Evolutionary conservation across 2,797 vertebrate genomes (phyloP), one percentile per base, ranked within the genome.

Genomic region (Eupleurogrammus muticus): DNA sequence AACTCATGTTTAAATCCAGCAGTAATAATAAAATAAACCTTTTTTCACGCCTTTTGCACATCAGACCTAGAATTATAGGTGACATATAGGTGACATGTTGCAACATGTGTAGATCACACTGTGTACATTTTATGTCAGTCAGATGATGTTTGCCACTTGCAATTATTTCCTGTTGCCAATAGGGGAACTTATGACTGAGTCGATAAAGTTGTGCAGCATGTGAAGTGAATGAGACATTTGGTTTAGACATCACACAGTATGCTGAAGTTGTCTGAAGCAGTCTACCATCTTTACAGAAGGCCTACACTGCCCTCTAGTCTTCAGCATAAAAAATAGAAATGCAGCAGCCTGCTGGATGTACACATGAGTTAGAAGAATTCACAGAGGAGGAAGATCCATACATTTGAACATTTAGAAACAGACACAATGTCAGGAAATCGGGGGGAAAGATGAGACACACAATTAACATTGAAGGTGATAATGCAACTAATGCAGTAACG

Each of bases 1-100:
- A n/a, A n/a, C n/a, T n/a, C 74, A 61, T 74, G 47, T 89, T 73
- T 55, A 80, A 82, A 83, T 70, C 79, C 68, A 85, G 73, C 62
- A 63, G 23, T 5, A 38, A 44, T 21, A 9, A 46, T 34, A 0
- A 28, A 28, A 28, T 28, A 28, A 28, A 28, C n/a, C n/a, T n/a
- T n/a, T 28, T 28, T 28, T 28, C 28, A 28, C 3, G 28, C 3
- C 28, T 28, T 28, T 28, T 28, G 28, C 28, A 28, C 6, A 6
- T 28, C 28, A 3, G 28, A 28, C 28, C 28, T 28, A 3, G 28
- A 28, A 28, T 6, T 28, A 6, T 28, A 28, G 28, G 28, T 28
- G 3, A 28, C 28, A n/a, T n/a, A n/a, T n/a, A n/a, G n/a, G n/a
- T n/a, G n/a, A n/a, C n/a, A n/a, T n/a, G n/a, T n/a, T n/a, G n/a